These are phyloP conservation scores for Lepisosteus oculatus DNA, from an alignment of 2,113 vertebrate genomes.

Conservation along the genomic window DNA sequence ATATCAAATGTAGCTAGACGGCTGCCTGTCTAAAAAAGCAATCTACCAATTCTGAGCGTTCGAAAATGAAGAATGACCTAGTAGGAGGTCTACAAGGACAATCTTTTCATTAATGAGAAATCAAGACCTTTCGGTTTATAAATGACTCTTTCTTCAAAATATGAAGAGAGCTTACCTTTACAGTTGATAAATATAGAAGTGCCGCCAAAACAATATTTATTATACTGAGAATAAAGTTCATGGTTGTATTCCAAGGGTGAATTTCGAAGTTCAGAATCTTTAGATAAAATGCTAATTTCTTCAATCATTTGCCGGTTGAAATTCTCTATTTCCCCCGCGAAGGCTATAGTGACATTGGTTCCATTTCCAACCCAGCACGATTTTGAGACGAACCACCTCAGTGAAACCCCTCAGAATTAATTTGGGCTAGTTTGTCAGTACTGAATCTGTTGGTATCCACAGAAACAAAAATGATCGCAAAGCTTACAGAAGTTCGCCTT, in stretches of 20 bases:
- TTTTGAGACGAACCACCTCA: conserved; percentile 36
- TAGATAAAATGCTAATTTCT: conserved; percentile 48
- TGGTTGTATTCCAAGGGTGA: conserved; percentile 57
- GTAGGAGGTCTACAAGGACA: conserved; percentile 58
- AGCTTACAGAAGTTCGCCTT: conserved; percentile 57
- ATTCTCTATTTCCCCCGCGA: conserved; percentile 2
- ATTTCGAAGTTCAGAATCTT: conserved; percentile 52
- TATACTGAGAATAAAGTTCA: conserved; percentile 77
- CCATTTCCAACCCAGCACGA: conserved; percentile 56
- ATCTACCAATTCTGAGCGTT: too few species aligned
- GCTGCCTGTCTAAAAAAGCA: too few species aligned
- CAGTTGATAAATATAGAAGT: conserved; percentile 66
- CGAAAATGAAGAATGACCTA: conserved; percentile 58
- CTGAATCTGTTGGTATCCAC: conserved; percentile 66
- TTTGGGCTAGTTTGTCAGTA: conserved; percentile 60
- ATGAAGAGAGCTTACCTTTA: conserved; percentile 65
- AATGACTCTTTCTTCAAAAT: conserved; percentile 11
- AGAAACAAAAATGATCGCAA: conserved; percentile 64
- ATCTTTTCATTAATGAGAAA: conserved; percentile 45
- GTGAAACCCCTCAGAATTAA: conserved; percentile 42
- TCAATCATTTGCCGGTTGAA: conserved; percentile 17
- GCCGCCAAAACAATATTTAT: conserved; percentile 71
- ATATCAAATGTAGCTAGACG: too few species aligned
- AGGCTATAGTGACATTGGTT: conserved; percentile 43
- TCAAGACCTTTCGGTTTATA: conserved; percentile 19